Percentiles rank a stretch among this genome's conserved stretches.
Evolutionary conservation across 1,140 invertebrate genomes (phyloP).

Genomic region (Batillaria attramentaria): DNA sequence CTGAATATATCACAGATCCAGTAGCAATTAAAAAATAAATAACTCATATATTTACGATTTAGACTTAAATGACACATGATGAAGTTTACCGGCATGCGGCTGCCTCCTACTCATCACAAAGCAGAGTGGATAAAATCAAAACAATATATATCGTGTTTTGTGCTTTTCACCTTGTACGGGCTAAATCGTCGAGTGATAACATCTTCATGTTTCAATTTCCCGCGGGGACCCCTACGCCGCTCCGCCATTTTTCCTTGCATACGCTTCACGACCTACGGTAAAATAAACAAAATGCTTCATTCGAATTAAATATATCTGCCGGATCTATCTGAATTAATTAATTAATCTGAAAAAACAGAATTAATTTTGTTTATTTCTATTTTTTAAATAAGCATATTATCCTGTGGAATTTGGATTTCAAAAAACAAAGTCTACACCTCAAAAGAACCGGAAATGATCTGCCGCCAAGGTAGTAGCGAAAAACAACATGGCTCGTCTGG

Average conservation of each 20-base stretch:
- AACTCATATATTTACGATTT: neutral
- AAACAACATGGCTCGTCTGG: no score
- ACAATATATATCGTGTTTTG: neutral
- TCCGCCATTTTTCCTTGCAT: constrained; percentile 31
- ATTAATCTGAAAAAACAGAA: no score
- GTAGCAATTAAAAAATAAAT: neutral
- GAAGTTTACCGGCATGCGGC: neutral
- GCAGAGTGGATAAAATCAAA: neutral
- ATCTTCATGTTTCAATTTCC: constrained; percentile 32
- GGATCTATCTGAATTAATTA: no score
- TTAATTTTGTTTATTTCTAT: no score
- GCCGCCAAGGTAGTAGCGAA: no score
- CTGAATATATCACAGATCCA: neutral
- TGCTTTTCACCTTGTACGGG: constrained; percentile 27
- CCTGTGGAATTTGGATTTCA: no score
- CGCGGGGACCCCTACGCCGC: constrained; percentile 12
- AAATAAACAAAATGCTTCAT: neutral
- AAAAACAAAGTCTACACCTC: no score
- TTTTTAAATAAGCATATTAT: no score
- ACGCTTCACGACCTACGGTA: neutral
- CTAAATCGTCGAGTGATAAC: constrained; percentile 22
- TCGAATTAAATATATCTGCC: no score
- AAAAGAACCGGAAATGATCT: neutral
- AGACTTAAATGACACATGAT: neutral
- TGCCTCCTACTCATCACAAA: constrained; percentile 9